Conservation (phyloP, 2,113 vertebrate genomes). For the Crotalus helleri region DNA sequence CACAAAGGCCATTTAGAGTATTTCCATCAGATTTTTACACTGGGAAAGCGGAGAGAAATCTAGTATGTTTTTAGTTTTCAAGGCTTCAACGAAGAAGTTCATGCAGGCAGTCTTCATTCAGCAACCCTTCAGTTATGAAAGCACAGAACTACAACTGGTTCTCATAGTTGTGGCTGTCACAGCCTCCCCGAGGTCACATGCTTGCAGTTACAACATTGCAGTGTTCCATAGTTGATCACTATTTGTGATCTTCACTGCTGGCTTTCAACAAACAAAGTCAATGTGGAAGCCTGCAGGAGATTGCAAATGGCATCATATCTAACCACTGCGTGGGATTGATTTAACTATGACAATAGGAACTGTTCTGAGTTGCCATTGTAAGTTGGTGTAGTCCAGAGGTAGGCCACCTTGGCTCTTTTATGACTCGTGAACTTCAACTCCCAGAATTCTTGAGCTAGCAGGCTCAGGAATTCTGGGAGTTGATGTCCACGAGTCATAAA, state of each 20-base stretch:
- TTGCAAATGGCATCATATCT: background rate
- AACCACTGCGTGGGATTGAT: background rate
- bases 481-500: no score
- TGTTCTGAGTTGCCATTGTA: background rate
- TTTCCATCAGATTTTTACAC: background rate
- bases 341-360: background rate
- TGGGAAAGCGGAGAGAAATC: background rate
- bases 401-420: no score
- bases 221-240: background rate
- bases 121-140: background rate
- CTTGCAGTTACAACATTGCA: background rate
- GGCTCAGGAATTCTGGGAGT: no score
- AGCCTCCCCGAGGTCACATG: background rate
- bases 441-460: no score
- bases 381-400: background rate
- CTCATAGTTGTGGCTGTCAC: no score
- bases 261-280: background rate
- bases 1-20: background rate
- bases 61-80: background rate
- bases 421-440: no score
- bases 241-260: background rate
- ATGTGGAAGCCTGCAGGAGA: background rate
- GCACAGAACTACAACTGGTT: no score
- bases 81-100: background rate
- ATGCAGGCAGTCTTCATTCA: background rate